A percentile compares a stretch with the other conserved stretches of the same genome.
These are phyloP conservation scores for Drosophila miranda DNA, from an alignment of 1,140 invertebrate genomes.

Conservation along the genomic window DNA sequence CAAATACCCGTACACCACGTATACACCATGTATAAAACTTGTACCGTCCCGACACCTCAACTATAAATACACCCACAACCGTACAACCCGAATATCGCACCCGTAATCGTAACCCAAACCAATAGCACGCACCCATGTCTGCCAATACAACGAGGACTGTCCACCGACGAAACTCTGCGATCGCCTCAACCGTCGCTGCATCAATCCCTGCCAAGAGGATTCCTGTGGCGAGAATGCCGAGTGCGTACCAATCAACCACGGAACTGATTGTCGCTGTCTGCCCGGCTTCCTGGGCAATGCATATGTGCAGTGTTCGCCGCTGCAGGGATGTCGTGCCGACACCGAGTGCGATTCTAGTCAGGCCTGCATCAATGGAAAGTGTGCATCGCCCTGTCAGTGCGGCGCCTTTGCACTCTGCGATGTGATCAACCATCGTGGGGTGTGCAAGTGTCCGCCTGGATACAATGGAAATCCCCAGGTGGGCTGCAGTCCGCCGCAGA, in stretches of 20 bases:
- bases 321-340: slow-evolving; percentile 87
- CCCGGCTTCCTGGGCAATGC: slow-evolving; percentile 91
- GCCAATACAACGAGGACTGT: slow-evolving; percentile 95
- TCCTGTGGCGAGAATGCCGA: slow-evolving; percentile 93
- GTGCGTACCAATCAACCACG: slow-evolving; percentile 90
- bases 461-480: slow-evolving; percentile 88
- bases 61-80: slow-evolving; percentile 66
- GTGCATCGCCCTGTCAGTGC: slow-evolving; percentile 89
- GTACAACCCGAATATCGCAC: slow-evolving; percentile 71
- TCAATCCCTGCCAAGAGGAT: slow-evolving; percentile 91
- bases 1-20: slow-evolving; percentile 68
- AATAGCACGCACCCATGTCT: slow-evolving; percentile 87
- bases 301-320: slow-evolving; percentile 87
- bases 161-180: slow-evolving; percentile 91
- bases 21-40: slow-evolving; percentile 60
- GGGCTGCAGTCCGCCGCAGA: slow-evolving; percentile 85
- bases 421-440: slow-evolving; percentile 87
- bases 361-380: slow-evolving; percentile 89
- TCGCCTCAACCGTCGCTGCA: slow-evolving; percentile 90
- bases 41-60: slow-evolving; percentile 55
- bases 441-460: slow-evolving; percentile 90
- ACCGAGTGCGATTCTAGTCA: slow-evolving; percentile 87
- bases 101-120: slow-evolving; percentile 79
- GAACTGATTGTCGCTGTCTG: slow-evolving; percentile 90
- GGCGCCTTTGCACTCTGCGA: slow-evolving; percentile 90